Base-by-base conservation (phyloP, 2,113 vertebrate genomes). In the Ciconia maguari region DNA sequence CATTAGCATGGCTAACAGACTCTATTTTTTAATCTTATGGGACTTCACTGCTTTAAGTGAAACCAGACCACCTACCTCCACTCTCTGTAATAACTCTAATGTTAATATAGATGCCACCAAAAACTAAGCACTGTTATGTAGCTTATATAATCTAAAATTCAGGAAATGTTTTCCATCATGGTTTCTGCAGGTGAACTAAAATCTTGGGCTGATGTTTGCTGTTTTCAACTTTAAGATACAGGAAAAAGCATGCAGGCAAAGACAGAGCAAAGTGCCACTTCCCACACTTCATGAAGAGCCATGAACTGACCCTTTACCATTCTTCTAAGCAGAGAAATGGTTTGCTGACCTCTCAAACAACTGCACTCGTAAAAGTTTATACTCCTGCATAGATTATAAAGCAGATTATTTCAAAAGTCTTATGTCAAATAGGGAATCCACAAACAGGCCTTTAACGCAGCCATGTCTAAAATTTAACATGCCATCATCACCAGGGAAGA, bases 251-350 rank as follows among this genome's bases (percentile, higher is more conserved):
- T 1, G 4, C 14, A 87, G 32, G 32, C 41, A 87, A 54, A 66
- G 42, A 14, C 9, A 55, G 29, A 69, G 75, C 32, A 61, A 51
- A 87, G 27, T 32, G 46, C 19, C 7, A 5, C 34, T 65, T 42
- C 29, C 18, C 57, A 8, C 9, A 11, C 29, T 49, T 44, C 36
- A 64, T 1, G 11, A 79, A 70, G 65, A 82, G 22, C 19, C 46
- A 42, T 0, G 1, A 85, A 20, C 0, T 0, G 46, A 34, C 14
- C 11, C 48, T 65, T 25, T 9, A 54, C 34, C 7, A 8, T 26
- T 36, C 66, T 57, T 64, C 17, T 6, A 36, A n/a, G 30, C 14
- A 57, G 16, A 52, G 48, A 87, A 83, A 30, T 0, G 8, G 46
- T 34, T 61, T 16, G 10, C 72, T 83, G 18, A 22, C 68, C 62